Conservation (phyloP, 2,113 vertebrate genomes). For the Theristicus caerulescens region DNA sequence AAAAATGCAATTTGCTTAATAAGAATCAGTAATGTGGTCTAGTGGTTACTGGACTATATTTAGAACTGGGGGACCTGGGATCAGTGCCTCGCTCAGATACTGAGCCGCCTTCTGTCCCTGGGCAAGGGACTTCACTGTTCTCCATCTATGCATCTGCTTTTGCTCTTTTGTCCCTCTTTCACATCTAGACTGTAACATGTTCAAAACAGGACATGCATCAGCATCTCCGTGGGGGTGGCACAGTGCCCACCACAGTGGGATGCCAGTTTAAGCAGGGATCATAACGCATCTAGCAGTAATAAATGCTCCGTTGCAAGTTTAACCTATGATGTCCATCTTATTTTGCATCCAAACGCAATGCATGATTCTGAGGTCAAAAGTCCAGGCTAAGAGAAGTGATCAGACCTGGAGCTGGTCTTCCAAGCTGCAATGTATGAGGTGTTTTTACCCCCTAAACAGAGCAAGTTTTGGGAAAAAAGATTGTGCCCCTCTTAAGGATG, state of each 20-base stretch:
- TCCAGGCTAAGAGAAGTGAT: neutral
- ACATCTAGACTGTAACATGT: too few relatives aligned
- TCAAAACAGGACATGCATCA: neutral
- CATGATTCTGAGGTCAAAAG: neutral
- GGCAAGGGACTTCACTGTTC: neutral
- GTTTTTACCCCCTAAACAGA: neutral
- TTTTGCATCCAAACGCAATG: neutral
- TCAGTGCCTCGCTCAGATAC: neutral
- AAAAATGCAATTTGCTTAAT: neutral
- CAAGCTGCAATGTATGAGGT: neutral
- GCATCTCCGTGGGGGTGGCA: neutral
- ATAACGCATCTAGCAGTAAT: neutral
- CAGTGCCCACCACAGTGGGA: neutral
- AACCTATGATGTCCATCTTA: neutral
- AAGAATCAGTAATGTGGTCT: slow-evolving; percentile 10
- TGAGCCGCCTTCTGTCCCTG: neutral
- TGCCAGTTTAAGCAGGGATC: neutral
- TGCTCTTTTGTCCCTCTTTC: neutral
- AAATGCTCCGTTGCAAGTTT: neutral
- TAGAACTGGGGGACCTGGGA: neutral
- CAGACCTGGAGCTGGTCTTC: neutral
- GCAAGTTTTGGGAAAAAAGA: neutral
- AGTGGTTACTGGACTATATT: neutral
- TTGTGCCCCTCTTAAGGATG: neutral
- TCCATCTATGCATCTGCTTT: neutral